Evolutionary conservation across 2,888 invertebrate genomes (phyloP).

Genomic region (Leptinotarsa rubiginosa): DNA sequence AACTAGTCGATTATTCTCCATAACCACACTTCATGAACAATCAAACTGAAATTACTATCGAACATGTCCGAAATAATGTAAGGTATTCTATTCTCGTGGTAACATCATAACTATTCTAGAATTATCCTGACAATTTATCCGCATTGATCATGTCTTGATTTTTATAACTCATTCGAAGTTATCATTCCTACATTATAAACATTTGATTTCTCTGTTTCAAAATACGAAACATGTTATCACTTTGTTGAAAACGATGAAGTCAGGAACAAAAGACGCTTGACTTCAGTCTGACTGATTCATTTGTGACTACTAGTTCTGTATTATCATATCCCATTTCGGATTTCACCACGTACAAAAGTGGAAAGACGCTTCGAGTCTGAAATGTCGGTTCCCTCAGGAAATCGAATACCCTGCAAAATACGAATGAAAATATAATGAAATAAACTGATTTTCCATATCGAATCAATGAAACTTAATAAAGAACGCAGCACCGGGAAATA

Average conservation of each 20-base stretch:
- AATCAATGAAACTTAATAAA: conserved; percentile 58
- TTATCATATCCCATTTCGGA: conserved; percentile 21
- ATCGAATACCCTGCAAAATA: conserved; percentile 58
- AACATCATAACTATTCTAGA: no score
- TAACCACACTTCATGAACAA: no score
- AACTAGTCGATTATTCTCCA: no score
- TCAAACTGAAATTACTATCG: no score
- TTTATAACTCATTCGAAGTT: no score
- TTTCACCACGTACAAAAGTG: conserved; percentile 22
- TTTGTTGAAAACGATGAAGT: neutral
- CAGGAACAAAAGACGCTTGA: neutral
- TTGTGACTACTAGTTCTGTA: neutral
- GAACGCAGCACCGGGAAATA: conserved; percentile 47
- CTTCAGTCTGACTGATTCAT: neutral
- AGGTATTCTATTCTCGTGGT: no score
- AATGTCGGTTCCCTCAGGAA: conserved; percentile 57
- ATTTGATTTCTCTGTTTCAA: no score
- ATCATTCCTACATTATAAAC: no score
- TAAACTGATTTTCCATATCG: conserved; percentile 59
- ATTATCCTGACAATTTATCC: no score
- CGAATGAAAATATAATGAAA: conserved; percentile 62
- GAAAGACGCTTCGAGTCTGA: conserved; percentile 21
- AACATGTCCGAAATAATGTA: no score
- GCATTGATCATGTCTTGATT: no score
- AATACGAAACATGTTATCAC: neutral